A percentile compares a stretch with the other conserved stretches of the same genome.
These are phyloP conservation scores for Cnemophilus loriae DNA, from an alignment of 2,113 vertebrate genomes.

Conservation along the genomic window DNA sequence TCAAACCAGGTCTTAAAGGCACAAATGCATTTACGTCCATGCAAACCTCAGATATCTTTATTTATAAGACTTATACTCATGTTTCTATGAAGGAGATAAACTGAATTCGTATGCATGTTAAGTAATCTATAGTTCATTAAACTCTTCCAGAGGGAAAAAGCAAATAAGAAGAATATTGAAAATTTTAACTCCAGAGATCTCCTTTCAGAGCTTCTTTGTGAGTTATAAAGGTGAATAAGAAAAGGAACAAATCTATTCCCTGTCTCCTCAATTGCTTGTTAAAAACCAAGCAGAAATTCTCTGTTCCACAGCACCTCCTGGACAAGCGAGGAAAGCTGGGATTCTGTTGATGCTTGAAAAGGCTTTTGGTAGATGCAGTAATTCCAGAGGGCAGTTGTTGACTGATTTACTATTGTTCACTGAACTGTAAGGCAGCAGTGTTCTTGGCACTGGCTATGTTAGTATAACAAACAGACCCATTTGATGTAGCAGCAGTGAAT, in stretches of 20 bases:
- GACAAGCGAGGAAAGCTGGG: neutral
- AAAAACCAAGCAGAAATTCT: neutral
- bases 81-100: neutral
- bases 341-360: neutral
- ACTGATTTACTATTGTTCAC: slow-evolving; percentile 35
- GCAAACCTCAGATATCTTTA: neutral
- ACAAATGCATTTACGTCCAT: neutral
- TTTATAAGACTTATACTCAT: neutral
- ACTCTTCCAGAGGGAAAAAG: neutral
- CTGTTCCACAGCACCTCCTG: neutral
- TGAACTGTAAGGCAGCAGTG: neutral
- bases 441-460: slow-evolving; percentile 14
- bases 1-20: accelerated
- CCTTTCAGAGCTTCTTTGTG: neutral
- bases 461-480: slow-evolving; percentile 52
- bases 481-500: slow-evolving; percentile 68
- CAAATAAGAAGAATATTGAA: neutral
- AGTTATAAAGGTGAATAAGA: neutral
- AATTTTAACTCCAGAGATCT: neutral
- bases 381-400: neutral
- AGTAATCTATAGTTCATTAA: neutral
- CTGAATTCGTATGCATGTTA: neutral
- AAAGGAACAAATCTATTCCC: neutral
- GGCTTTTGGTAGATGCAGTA: neutral
- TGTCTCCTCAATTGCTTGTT: neutral